A percentile compares a stretch with the other conserved stretches of the same genome.
Conservation (phyloP, 2,888 invertebrate genomes). For the Cheilosia grossa region DNA sequence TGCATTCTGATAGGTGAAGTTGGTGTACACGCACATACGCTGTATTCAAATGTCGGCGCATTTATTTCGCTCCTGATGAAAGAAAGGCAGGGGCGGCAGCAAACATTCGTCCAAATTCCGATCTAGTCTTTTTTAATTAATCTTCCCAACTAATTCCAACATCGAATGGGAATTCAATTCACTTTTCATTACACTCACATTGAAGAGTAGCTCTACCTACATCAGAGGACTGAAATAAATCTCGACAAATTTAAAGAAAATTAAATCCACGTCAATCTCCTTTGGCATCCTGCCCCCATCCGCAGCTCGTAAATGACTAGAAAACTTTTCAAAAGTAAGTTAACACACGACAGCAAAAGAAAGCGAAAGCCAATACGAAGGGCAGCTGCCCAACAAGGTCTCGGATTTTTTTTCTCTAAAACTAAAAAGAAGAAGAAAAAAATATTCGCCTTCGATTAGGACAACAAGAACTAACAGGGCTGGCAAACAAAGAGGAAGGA, state of each 20-base stretch:
- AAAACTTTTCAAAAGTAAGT: slow-evolving; percentile 65
- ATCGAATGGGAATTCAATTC: slow-evolving; percentile 47
- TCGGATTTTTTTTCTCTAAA: slow-evolving; percentile 33
- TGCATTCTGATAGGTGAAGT: background rate
- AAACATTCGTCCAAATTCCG: background rate
- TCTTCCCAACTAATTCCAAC: slow-evolving; percentile 33
- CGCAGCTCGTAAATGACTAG: slow-evolving; percentile 39
- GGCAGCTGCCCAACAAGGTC: slow-evolving; percentile 59
- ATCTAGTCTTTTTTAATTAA: slow-evolving; percentile 27
- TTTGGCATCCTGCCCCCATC: background rate
- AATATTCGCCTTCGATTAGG: slow-evolving; percentile 65
- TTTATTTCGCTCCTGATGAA: background rate
- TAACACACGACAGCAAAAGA: slow-evolving; percentile 66
- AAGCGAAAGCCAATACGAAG: slow-evolving; percentile 19
- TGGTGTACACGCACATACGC: background rate
- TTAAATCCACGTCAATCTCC: slow-evolving; percentile 71
- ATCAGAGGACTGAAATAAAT: background rate
- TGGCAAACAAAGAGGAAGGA: slow-evolving; percentile 36
- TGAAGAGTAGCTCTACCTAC: background rate
- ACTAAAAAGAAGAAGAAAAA: slow-evolving; percentile 40
- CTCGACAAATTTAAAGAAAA: slow-evolving; percentile 43
- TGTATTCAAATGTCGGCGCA: slow-evolving; percentile 5
- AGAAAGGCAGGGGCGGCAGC: background rate
- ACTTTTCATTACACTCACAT: slow-evolving; percentile 24
- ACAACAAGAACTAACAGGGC: slow-evolving; percentile 68